Conservation (phyloP, 1,140 invertebrate species). For the Aphelenchoides avenae region DNA sequence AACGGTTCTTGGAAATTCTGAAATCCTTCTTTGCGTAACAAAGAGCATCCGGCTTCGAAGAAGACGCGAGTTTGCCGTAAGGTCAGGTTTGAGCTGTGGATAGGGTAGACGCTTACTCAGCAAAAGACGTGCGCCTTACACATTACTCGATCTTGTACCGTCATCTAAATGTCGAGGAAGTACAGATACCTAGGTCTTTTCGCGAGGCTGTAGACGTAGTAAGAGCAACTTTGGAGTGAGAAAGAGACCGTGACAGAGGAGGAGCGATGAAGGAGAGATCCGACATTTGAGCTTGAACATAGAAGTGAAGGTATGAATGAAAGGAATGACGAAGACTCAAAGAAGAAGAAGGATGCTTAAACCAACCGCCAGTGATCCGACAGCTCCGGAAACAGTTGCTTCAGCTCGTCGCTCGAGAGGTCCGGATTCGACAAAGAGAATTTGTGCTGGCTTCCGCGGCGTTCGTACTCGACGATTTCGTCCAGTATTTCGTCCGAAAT, state of each 20-base stretch:
- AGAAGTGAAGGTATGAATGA: too few species aligned
- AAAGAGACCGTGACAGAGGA: conserved; percentile 11
- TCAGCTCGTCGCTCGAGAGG: conserved; percentile 45
- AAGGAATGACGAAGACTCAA: neutral
- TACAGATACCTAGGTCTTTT: too few species aligned
- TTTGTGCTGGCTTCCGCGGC: conserved; percentile 10
- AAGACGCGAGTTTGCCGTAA: too few species aligned
- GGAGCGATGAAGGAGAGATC: neutral
- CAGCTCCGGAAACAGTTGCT: conserved; percentile 55
- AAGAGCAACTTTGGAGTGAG: conserved; percentile 12
- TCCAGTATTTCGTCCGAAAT: conserved; percentile 27
- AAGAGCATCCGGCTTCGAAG: too few species aligned
- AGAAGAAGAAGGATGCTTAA: conserved; percentile 4
- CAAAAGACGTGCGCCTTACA: too few species aligned
- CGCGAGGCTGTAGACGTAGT: too few species aligned
- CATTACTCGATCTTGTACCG: too few species aligned
- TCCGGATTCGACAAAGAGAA: conserved; percentile 59
- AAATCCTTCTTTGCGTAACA: too few species aligned
- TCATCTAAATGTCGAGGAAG: too few species aligned
- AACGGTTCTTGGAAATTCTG: too few species aligned
- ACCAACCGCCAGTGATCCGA: conserved; percentile 57
- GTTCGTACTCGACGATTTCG: conserved; percentile 21
- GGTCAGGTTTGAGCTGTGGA: too few species aligned
- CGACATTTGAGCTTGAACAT: conserved; percentile 6
- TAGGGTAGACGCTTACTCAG: too few species aligned